Evolutionary conservation across 2,888 invertebrate genomes (phyloP).

Genomic region (Aphidius colemani): DNA sequence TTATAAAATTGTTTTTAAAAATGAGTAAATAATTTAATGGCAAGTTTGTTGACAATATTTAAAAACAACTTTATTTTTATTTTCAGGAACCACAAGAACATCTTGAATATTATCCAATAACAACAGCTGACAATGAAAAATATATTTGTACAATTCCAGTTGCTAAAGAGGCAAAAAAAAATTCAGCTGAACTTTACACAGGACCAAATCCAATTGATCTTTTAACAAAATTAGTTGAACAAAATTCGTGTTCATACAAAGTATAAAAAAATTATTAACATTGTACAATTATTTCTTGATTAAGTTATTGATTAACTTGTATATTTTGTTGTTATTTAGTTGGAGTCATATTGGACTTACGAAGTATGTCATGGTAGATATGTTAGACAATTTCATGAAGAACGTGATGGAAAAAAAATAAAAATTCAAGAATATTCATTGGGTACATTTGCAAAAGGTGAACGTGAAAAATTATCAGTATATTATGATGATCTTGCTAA

Average conservation of each 20-base stretch:
- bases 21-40: not conserved
- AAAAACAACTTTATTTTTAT: not conserved
- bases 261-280: not conserved
- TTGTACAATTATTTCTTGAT: not conserved
- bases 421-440: conserved; percentile 85
- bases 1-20: no score
- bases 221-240: conserved; percentile 75
- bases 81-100: conserved; percentile 51
- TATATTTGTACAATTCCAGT: conserved; percentile 84
- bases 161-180: conserved; percentile 63
- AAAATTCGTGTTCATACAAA: conserved; percentile 74
- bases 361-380: conserved; percentile 93
- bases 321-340: conserved; percentile 47
- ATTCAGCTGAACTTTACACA: conserved; percentile 66
- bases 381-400: conserved; percentile 94
- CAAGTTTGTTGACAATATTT: not conserved
- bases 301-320: conserved; percentile 7
- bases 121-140: conserved; percentile 78
- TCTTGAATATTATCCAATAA: conserved; percentile 70
- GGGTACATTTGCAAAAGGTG: conserved; percentile 75
- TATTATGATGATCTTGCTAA: conserved; percentile 64
- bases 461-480: conserved; percentile 66
- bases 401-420: conserved; percentile 84
- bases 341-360: conserved; percentile 95
- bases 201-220: conserved; percentile 81